phyloP scores from a whole-genome alignment of 2,888 invertebrate species.

The Scrobipalpa costella region DNA sequence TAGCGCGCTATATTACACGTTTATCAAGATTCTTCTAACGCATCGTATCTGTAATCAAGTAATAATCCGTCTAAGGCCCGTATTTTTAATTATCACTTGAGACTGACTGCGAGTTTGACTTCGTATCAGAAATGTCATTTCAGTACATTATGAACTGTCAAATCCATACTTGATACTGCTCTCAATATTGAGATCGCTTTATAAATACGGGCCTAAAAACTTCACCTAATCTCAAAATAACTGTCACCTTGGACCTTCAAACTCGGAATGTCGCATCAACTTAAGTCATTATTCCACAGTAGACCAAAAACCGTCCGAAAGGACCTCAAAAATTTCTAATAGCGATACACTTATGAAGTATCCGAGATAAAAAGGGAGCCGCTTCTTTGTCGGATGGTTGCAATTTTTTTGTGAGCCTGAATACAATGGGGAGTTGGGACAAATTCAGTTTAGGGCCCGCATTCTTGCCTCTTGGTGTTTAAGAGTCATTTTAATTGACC shows the following conservation, averaged over 20 bases:
- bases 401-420: conserved; percentile 57
- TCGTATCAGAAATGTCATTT: no score
- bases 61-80: conserved; percentile 12
- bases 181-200: no score
- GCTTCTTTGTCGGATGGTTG: conserved; percentile 70
- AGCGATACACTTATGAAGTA: conserved; percentile 70
- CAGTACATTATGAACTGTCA: no score
- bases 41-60: conserved; percentile 18
- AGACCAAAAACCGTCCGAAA: conserved; percentile 34
- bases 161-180: no score
- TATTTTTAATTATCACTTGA: no score
- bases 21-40: background rate
- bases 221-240: conserved; percentile 34
- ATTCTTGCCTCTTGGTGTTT: conserved; percentile 71
- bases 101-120: no score
- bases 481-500: conserved; percentile 77
- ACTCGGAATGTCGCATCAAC: conserved; percentile 44
- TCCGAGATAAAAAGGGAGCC: conserved; percentile 58
- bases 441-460: conserved; percentile 64
- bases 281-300: conserved; percentile 64
- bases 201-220: no score
- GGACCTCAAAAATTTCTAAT: conserved; percentile 60
- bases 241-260: conserved; percentile 42
- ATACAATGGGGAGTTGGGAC: conserved; percentile 68
- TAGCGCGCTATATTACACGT: conserved; percentile 2